Evolutionary conservation across 2,888 invertebrate genomes (phyloP), one percentile per base, ranked within the genome.

Genomic region (Dicyrtoma fusca): DNA sequence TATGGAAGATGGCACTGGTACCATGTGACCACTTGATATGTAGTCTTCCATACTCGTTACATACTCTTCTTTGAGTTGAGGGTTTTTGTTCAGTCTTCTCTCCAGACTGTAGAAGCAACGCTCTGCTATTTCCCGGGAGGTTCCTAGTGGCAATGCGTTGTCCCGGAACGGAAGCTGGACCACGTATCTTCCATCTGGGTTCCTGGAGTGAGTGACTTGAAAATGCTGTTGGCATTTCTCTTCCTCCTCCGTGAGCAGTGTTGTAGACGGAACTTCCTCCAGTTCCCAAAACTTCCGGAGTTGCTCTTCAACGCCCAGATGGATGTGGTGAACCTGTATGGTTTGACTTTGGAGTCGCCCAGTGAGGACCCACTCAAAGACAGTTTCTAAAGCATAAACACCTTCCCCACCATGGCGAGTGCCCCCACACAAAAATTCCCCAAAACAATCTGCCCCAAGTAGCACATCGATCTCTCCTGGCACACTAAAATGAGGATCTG

Each of bases 391-490:
- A 5, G 62, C 62, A 5, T 26, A 17, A 2, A 42, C 34, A 34
- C 34, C 34, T 8, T 13, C 34, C n/a, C 42, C 62, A 34, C 34
- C 62, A 25, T 26, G 42, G 5, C 34, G 25, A 34, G 34, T 34
- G 34, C 34, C 34, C 3, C 34, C 34, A 34, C 19, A 47, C 13
- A 49, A 5, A n/a, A 51, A 21, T 65, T 10, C 11, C 5, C n/a
- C n/a, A 17, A 19, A 63, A 19, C 44, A 23, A 2, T 57, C 57
- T 1, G 45, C 64, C 1, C 72, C 66, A n/a, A 72, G 11, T 1
- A 72, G 68, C 4, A 72, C n/a, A 21, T 72, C 72, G 1, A 72
- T 49, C 1, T 61, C 51, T 13, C 62, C 72, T n/a, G 72, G 72
- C 2, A 19, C 13, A n/a, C n/a, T 17, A 23, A 51, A 72, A 1